Evolutionary conservation across 2,113 vertebrate genomes (phyloP).

Genomic region (Ceyx margarethae): DNA sequence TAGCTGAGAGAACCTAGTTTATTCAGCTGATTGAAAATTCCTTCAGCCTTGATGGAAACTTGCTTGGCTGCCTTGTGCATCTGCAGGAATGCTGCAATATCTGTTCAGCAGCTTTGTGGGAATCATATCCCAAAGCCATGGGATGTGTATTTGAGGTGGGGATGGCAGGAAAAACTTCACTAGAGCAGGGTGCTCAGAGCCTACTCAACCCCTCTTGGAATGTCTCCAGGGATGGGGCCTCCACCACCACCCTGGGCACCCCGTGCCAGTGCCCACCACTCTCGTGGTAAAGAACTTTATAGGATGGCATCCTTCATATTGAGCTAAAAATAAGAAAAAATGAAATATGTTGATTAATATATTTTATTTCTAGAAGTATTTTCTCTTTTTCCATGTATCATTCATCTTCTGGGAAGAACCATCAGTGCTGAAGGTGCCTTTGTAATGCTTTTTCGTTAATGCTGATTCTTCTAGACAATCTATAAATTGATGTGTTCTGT

Average conservation of each 20-base stretch:
- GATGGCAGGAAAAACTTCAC: background rate
- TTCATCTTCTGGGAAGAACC: background rate
- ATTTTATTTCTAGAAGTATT: background rate
- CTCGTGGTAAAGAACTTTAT: background rate
- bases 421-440: background rate
- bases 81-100: background rate
- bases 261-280: no score
- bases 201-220: no score
- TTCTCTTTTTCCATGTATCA: conserved; percentile 30
- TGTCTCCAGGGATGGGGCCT: no score
- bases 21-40: conserved; percentile 23
- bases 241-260: no score
- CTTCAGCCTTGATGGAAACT: background rate
- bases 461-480: background rate
- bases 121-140: background rate
- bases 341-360: background rate
- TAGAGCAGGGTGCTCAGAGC: no score
- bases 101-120: background rate
- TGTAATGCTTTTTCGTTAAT: background rate
- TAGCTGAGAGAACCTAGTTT: background rate
- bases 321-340: conserved; percentile 25
- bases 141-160: background rate
- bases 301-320: background rate
- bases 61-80: background rate
- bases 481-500: background rate